Evolutionary conservation across 1,140 invertebrate species (phyloP).

Genomic region (honey bee (Apis mellifera)): Amel_HAv3.1 CM009936.2:6167501-6168000

Average conservation of each 20-base stretch:
- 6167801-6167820: too few species aligned
- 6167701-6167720: not conserved
- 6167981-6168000: conserved; percentile 57
- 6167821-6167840: too few species aligned
- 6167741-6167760: not conserved
- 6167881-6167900: too few species aligned
- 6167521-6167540: not conserved
- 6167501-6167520: not conserved
- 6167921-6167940: not conserved
- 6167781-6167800: not conserved
- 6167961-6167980: conserved; percentile 63
- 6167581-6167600: too few species aligned
- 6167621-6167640: too few species aligned
- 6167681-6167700: not conserved
- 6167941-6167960: not conserved
- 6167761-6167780: not conserved
- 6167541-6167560: too few species aligned
- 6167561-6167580: too few species aligned
- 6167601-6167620: too few species aligned
- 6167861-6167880: too few species aligned
- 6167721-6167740: not conserved
- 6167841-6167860: too few species aligned
- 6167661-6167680: not conserved
- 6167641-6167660: not conserved
- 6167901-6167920: not conserved